Conservation (phyloP, 2,888 invertebrate genomes). For the Atethmia centrago region DNA sequence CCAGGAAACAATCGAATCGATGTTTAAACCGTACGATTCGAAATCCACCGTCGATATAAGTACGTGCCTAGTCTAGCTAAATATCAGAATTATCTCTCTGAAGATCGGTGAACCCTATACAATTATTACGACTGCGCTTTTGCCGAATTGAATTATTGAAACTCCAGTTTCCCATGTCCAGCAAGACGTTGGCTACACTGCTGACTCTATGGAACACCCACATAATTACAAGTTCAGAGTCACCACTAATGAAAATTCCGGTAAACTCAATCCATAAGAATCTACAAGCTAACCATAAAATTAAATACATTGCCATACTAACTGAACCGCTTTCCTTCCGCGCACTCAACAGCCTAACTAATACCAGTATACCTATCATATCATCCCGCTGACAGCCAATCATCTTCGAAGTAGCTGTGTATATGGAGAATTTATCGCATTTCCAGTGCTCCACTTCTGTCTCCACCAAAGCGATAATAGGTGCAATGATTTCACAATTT, state of each 20-base stretch:
- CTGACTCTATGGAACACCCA: background rate
- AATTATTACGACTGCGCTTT: background rate
- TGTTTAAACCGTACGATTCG: too few species aligned
- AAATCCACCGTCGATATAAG: too few species aligned
- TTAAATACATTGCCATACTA: conserved; percentile 41
- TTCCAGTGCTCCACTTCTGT: conserved; percentile 66
- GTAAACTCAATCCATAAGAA: conserved; percentile 2
- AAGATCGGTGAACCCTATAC: background rate
- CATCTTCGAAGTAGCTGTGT: conserved; percentile 36
- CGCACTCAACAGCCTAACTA: conserved; percentile 26
- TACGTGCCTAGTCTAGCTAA: background rate
- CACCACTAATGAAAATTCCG: conserved; percentile 22
- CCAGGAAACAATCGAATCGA: background rate
- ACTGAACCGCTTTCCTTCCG: conserved; percentile 50
- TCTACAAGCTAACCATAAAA: conserved; percentile 18
- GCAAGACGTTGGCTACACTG: too few species aligned
- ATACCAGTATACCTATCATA: conserved; percentile 47
- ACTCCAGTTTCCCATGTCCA: background rate
- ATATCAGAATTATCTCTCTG: background rate
- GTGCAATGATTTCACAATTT: conserved; percentile 63
- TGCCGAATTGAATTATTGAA: background rate
- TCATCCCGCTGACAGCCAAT: conserved; percentile 50
- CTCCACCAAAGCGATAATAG: conserved; percentile 59
- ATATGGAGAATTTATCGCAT: conserved; percentile 55
- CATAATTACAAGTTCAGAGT: conserved; percentile 5